Percentiles rank a stretch among this genome's conserved stretches.
Evolutionary conservation across 2,888 invertebrate genomes (phyloP).

Genomic region (Proisotoma minuta): DNA sequence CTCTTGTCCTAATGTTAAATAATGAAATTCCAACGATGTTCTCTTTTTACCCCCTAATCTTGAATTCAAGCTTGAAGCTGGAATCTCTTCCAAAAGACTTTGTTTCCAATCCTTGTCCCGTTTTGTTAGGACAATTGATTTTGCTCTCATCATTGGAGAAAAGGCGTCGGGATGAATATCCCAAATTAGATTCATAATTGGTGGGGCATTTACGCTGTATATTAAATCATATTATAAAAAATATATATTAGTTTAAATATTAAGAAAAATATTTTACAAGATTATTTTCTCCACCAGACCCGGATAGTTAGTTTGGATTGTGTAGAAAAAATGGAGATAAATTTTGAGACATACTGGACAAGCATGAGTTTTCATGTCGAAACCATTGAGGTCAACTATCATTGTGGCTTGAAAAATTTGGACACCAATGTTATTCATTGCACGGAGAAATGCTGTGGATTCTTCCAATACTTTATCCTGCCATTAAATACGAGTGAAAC

Average conservation of each 20-base stretch:
- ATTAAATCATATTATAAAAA: not conserved
- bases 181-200: not conserved
- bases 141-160: not conserved
- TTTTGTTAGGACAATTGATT: not conserved
- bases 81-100: not conserved
- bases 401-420: not conserved
- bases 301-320: not conserved
- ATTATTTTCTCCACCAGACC: not conserved
- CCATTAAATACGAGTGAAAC: too few species aligned
- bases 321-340: not conserved
- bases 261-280: not conserved
- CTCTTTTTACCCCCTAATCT: not conserved
- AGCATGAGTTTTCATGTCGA: not conserved
- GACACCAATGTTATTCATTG: not conserved
- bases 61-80: not conserved
- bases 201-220: not conserved
- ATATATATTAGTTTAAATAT: not conserved
- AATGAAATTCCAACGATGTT: not conserved
- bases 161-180: not conserved
- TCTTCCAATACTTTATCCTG: not conserved
- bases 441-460: not conserved
- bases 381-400: not conserved
- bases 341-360: not conserved
- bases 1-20: not conserved
- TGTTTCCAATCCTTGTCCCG: not conserved